Conservation (phyloP, 2,113 vertebrate genomes). For the Motacilla alba region DNA sequence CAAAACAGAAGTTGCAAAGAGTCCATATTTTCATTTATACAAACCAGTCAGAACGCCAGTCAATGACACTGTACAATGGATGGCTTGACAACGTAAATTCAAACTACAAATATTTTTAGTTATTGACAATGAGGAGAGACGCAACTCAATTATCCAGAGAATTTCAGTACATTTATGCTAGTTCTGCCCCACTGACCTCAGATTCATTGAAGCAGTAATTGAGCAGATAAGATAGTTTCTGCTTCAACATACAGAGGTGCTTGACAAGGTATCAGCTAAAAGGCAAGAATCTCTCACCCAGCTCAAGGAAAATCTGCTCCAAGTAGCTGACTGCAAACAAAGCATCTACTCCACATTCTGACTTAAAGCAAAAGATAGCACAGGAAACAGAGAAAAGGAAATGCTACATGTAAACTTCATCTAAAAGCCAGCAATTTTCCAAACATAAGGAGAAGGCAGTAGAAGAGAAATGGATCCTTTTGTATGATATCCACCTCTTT, state of each 20-base stretch:
- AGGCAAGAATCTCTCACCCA: background rate
- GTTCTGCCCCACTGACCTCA: background rate
- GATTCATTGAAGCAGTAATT: background rate
- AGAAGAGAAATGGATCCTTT: background rate
- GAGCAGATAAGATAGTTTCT: background rate
- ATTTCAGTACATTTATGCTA: background rate
- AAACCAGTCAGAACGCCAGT: background rate
- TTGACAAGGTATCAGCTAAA: background rate
- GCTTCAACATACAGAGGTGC: background rate
- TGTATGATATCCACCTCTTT: background rate
- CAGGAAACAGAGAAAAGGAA: background rate
- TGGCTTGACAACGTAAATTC: background rate
- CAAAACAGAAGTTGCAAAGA: background rate
- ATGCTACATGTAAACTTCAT: background rate
- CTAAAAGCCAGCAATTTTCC: background rate
- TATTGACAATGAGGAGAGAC: background rate
- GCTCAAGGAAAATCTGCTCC: background rate
- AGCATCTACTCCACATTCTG: background rate
- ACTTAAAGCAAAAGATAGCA: background rate
- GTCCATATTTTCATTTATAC: background rate
- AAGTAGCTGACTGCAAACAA: background rate
- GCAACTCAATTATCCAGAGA: background rate
- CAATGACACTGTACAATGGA: background rate
- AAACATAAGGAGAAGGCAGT: background rate
- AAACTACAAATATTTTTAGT: background rate